Conservation (phyloP, 1,140 invertebrate species). For the Eurosta solidaginis region DNA sequence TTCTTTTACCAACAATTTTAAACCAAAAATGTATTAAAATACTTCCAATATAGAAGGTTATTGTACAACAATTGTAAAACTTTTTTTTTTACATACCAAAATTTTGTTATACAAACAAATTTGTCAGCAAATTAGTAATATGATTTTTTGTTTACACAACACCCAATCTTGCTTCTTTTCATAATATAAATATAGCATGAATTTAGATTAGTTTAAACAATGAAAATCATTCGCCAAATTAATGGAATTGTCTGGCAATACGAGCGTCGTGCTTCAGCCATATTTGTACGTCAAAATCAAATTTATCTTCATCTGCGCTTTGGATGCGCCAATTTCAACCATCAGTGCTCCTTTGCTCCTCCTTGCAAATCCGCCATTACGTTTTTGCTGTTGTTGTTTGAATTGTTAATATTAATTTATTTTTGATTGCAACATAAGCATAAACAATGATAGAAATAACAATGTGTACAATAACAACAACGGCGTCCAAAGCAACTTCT, state of each 20-base stretch:
- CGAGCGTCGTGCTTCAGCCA: no score
- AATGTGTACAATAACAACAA: neutral
- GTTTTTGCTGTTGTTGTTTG: neutral
- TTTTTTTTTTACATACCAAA: neutral
- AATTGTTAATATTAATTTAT: conserved; percentile 26
- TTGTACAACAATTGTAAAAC: no score
- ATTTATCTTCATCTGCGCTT: no score
- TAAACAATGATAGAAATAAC: neutral
- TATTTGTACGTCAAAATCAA: no score
- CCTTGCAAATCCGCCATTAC: neutral
- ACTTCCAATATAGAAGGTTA: no score
- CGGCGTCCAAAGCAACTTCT: neutral
- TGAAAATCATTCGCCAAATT: neutral
- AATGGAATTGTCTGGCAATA: neutral
- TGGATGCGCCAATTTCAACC: neutral
- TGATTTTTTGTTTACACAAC: neutral
- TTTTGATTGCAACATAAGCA: conserved; percentile 21
- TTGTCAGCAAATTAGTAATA: neutral
- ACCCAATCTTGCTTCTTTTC: neutral
- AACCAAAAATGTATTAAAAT: no score
- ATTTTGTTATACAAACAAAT: neutral
- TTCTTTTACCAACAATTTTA: no score
- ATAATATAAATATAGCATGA: neutral
- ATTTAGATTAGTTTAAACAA: neutral
- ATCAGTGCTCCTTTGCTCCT: neutral